Evolutionary conservation across 1,140 invertebrate species (phyloP).

Genomic region (Palaemon carinicauda): DNA sequence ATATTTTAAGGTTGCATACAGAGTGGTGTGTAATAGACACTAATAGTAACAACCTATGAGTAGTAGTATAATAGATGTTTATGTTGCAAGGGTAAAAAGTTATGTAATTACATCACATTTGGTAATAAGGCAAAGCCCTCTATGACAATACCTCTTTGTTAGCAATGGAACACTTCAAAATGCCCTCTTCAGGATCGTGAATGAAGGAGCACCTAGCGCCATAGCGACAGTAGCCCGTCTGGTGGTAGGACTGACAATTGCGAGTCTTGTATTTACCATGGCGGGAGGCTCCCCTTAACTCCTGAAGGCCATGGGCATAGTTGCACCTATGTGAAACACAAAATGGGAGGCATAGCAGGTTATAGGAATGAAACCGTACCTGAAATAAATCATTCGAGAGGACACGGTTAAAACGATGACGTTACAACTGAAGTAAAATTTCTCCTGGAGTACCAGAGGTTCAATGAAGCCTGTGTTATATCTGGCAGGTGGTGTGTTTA

Average conservation of each 20-base stretch:
- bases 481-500: too few species aligned
- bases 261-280: constrained; percentile 61
- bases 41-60: too few species aligned
- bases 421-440: not conserved
- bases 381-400: not conserved
- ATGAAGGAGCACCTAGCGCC: constrained; percentile 61
- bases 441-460: too few species aligned
- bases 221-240: constrained; percentile 60
- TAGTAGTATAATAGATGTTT: too few species aligned
- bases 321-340: constrained; percentile 46
- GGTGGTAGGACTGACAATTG: constrained; percentile 60
- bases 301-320: constrained; percentile 55
- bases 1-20: too few species aligned
- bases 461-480: too few species aligned
- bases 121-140: too few species aligned
- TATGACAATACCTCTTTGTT: constrained; percentile 51
- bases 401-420: not conserved
- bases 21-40: too few species aligned
- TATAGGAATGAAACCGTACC: not conserved
- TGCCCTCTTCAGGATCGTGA: constrained; percentile 59
- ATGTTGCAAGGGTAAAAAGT: too few species aligned
- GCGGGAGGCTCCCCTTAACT: constrained; percentile 42
- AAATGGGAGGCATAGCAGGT: not conserved
- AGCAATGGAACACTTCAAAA: constrained; percentile 58
- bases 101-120: too few species aligned